These are phyloP conservation scores for Muricea muricata DNA, from an alignment of 92 coral and sea anemone species.

Conservation along the genomic window DNA sequence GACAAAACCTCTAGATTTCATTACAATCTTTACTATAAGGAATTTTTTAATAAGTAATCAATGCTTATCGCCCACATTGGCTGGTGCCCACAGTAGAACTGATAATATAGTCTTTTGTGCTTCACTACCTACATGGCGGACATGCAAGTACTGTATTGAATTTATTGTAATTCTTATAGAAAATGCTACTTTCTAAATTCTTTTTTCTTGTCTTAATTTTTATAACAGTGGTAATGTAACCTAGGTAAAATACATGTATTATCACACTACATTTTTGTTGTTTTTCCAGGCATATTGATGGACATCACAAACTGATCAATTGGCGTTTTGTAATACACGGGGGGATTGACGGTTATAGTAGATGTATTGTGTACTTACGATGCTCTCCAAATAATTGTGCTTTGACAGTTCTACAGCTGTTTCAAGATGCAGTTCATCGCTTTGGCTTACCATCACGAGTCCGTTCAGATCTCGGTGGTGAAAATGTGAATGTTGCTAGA, in stretches of 20 bases:
- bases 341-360: slow-evolving; percentile 64
- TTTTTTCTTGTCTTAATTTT: no score
- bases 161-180: no score
- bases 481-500: slow-evolving; percentile 27
- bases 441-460: slow-evolving; percentile 44
- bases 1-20: no score
- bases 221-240: no score
- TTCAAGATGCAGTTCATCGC: neutral
- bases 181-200: no score
- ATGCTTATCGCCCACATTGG: no score
- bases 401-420: neutral
- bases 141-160: no score
- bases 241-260: neutral
- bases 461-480: slow-evolving; percentile 29
- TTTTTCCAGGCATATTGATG: slow-evolving; percentile 55
- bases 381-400: slow-evolving; percentile 62
- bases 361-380: slow-evolving; percentile 49
- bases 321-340: slow-evolving; percentile 64
- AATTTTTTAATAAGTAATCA: neutral
- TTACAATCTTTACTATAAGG: no score
- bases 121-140: no score
- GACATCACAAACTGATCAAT: slow-evolving; percentile 53
- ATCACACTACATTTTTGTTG: no score
- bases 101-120: no score
- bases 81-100: no score